Percentiles rank a stretch among this genome's conserved stretches.
Conservation (phyloP, 2,888 invertebrate species). For the Laothoe populi region DNA sequence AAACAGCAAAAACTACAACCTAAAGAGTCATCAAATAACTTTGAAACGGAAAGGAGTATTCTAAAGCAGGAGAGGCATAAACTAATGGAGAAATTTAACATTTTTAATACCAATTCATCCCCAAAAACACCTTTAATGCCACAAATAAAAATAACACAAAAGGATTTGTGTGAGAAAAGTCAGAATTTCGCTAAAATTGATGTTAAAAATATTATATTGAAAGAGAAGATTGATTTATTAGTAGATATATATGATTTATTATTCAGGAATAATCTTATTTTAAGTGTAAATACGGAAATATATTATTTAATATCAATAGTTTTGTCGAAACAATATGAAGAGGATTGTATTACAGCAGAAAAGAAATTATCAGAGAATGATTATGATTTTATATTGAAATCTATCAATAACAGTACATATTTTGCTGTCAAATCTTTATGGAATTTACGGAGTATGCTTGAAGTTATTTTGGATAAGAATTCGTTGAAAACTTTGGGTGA, state of each 20-base stretch:
- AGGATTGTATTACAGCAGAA: constrained; percentile 57
- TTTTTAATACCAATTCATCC: constrained; percentile 60
- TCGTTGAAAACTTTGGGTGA: constrained; percentile 82
- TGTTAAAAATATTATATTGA: constrained; percentile 72
- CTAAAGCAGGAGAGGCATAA: constrained; percentile 76
- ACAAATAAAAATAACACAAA: constrained; percentile 65
- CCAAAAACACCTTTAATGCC: constrained; percentile 55
- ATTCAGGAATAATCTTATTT: constrained; percentile 85
- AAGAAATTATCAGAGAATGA: constrained; percentile 50
- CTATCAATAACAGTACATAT: constrained; percentile 89
- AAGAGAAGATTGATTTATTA: constrained; percentile 81
- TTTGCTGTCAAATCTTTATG: constrained; percentile 89
- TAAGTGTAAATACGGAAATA: constrained; percentile 88
- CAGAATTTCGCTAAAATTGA: constrained; percentile 68
- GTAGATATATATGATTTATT: constrained; percentile 84
- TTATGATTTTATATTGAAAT: constrained; percentile 68
- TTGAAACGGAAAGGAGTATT: constrained; percentile 71
- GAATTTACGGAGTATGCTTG: constrained; percentile 82
- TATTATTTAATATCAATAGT: constrained; percentile 88
- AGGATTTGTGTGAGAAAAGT: constrained; percentile 53
- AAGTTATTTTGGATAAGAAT: constrained; percentile 84
- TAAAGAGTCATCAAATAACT: constrained; percentile 60
- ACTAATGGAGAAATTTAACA: constrained; percentile 78
- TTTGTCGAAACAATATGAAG: constrained; percentile 75
- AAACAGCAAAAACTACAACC: constrained; percentile 63